Evolutionary conservation across 1,140 invertebrate genomes (phyloP).

Genomic region (Melanaphis sacchari): DNA sequence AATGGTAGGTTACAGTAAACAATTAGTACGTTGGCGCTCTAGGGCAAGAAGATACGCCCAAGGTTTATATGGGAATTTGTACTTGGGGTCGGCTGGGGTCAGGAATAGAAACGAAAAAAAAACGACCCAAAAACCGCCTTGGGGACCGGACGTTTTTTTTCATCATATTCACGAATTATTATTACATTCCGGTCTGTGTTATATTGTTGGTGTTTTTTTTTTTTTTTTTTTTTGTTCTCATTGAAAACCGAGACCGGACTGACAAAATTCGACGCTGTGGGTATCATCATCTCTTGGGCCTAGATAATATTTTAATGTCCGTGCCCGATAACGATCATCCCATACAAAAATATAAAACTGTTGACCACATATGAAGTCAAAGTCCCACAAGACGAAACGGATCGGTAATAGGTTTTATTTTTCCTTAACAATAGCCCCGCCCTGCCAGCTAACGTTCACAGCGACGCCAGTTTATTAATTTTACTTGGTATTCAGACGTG

Average conservation of each 20-base stretch:
- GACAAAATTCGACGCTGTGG: slow-evolving; percentile 42
- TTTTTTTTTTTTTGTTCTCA: slow-evolving; percentile 15
- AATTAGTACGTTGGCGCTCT: slow-evolving; percentile 44
- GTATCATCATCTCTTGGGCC: slow-evolving; percentile 49
- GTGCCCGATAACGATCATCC: slow-evolving; percentile 51
- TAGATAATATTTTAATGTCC: slow-evolving; percentile 57
- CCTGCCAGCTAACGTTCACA: slow-evolving; percentile 16
- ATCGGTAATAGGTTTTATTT: slow-evolving; percentile 56
- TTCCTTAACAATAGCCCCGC: slow-evolving; percentile 52
- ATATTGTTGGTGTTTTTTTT: slow-evolving; percentile 4
- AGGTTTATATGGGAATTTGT: slow-evolving; percentile 43
- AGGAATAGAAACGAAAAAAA: slow-evolving; percentile 20
- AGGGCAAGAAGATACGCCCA: slow-evolving; percentile 40
- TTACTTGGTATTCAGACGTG: slow-evolving; percentile 39
- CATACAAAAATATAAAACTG: slow-evolving; percentile 31
- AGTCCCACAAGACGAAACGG: slow-evolving; percentile 53
- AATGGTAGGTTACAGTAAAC: slow-evolving; percentile 54
- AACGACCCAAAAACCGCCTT: slow-evolving; percentile 30
- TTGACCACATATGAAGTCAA: slow-evolving; percentile 52
- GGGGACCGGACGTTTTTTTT: background rate
- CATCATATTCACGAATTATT: slow-evolving; percentile 53
- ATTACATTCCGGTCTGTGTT: background rate
- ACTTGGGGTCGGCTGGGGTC: slow-evolving; percentile 33
- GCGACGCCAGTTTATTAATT: slow-evolving; percentile 50
- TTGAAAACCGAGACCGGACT: slow-evolving; percentile 17